Conservation (phyloP, 2,888 invertebrate genomes). For the Eulithis testata region DNA sequence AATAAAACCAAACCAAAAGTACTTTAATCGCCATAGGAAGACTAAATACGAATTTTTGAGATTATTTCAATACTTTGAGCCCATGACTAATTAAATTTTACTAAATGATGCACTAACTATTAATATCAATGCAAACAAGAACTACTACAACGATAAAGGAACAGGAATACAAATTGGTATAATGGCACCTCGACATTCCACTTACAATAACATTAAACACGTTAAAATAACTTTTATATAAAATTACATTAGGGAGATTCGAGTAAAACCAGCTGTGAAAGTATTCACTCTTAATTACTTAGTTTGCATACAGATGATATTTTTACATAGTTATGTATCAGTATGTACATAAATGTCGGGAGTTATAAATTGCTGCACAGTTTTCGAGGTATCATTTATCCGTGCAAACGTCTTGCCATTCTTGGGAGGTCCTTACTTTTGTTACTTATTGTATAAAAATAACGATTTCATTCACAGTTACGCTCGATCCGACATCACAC, state of each 20-base stretch:
- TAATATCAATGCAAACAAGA: conserved; percentile 53
- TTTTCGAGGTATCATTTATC: conserved; percentile 57
- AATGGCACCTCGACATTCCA: conserved; percentile 82
- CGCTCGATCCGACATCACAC: conserved; percentile 52
- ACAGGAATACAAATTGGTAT: conserved; percentile 76
- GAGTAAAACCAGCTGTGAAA: conserved; percentile 71
- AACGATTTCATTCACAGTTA: conserved; percentile 56
- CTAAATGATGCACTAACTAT: conserved; percentile 47
- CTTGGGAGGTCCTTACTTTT: conserved; percentile 46
- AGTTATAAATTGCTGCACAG: conserved; percentile 51
- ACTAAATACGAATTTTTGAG: conserved; percentile 70
- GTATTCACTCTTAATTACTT: conserved; percentile 56
- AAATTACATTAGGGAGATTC: conserved; percentile 81
- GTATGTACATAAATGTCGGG: conserved; percentile 80
- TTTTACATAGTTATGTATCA: conserved; percentile 74
- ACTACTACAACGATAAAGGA: conserved; percentile 51
- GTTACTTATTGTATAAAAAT: conserved; percentile 68
- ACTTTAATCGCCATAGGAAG: conserved; percentile 73
- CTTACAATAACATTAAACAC: conserved; percentile 74
- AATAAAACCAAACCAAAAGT: conserved; percentile 62
- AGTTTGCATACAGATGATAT: conserved; percentile 68
- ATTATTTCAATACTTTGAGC: conserved; percentile 61
- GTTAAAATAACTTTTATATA: conserved; percentile 74
- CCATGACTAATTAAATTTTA: conserved; percentile 51
- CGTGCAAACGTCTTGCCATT: conserved; percentile 47